Evolutionary conservation across 53 echinoderm and acorn worm species (phyloP).

Genomic region (Zoroaster sp.): DNA sequence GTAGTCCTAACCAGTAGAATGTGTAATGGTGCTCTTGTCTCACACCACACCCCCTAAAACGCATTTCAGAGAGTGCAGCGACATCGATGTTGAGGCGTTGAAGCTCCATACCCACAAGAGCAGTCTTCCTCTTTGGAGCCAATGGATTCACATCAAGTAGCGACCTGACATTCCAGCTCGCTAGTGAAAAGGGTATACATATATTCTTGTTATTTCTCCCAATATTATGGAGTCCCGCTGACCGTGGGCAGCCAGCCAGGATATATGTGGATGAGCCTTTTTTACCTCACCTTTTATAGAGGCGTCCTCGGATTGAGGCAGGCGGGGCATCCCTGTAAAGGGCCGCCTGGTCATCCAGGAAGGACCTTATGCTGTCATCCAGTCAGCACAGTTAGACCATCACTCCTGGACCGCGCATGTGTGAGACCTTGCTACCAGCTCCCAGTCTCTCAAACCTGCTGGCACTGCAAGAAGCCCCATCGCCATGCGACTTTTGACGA

Average conservation of each 20-base stretch:
- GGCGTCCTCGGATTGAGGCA: slow-evolving; percentile 32
- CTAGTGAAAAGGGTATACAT: not conserved
- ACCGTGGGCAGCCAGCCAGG: slow-evolving; percentile 17
- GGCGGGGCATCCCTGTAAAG: slow-evolving; percentile 13
- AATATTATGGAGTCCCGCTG: not conserved
- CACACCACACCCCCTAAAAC: not conserved
- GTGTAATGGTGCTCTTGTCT: not conserved
- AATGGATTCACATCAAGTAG: too few species aligned
- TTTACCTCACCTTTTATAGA: slow-evolving; percentile 34
- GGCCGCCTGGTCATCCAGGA: slow-evolving; percentile 6
- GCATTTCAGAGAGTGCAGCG: slow-evolving; percentile 3
- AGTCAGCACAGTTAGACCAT: not conserved
- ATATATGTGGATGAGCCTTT: not conserved
- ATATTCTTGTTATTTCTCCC: not conserved
- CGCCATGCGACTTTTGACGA: too few species aligned
- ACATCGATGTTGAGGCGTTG: not conserved
- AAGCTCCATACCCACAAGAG: not conserved
- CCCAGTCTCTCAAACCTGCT: slow-evolving; percentile 43
- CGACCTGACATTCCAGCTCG: too few species aligned
- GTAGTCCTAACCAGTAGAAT: not conserved
- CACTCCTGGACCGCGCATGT: slow-evolving; percentile 24
- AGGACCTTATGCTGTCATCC: slow-evolving; percentile 22
- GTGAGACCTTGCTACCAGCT: slow-evolving; percentile 15
- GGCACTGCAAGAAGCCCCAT: too few species aligned
- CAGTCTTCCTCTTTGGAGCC: not conserved